Percentiles rank a stretch among this genome's conserved stretches.
phyloP scores from a whole-genome alignment of 1,140 invertebrate species.

The Colletes latitarsis region DNA sequence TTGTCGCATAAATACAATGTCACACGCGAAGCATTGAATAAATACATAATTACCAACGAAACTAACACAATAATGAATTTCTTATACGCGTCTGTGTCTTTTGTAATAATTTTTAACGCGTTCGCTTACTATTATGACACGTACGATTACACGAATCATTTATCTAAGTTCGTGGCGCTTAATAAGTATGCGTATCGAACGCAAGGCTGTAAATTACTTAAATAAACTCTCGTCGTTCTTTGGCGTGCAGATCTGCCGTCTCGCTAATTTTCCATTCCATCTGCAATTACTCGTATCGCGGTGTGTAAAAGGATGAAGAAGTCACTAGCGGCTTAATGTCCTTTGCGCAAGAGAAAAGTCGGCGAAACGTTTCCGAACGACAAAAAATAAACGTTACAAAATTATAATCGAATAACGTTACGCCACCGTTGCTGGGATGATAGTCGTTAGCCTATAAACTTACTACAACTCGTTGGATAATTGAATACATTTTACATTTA shows the following conservation, averaged over 20 bases:
- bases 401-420: not conserved
- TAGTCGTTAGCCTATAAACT: not conserved
- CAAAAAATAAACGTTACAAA: constrained; percentile 3
- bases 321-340: not conserved
- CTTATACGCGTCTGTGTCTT: not conserved
- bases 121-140: not conserved
- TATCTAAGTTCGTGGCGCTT: not conserved
- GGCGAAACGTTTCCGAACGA: not conserved
- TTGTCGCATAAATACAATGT: not conserved
- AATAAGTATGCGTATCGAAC: not conserved
- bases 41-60: not conserved
- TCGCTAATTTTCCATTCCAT: not conserved
- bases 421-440: not conserved
- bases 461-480: not conserved
- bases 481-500: too few species aligned
- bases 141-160: not conserved
- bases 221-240: not conserved
- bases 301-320: not conserved
- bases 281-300: not conserved
- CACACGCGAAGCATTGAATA: not conserved
- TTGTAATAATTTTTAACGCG: not conserved
- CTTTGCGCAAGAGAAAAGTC: constrained; percentile 21
- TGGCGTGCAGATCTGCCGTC: not conserved
- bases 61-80: not conserved
- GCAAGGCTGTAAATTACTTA: constrained; percentile 3